These are phyloP conservation scores for Gila orcuttii DNA, from an alignment of 2,113 vertebrate species.

Conservation along the genomic window DNA sequence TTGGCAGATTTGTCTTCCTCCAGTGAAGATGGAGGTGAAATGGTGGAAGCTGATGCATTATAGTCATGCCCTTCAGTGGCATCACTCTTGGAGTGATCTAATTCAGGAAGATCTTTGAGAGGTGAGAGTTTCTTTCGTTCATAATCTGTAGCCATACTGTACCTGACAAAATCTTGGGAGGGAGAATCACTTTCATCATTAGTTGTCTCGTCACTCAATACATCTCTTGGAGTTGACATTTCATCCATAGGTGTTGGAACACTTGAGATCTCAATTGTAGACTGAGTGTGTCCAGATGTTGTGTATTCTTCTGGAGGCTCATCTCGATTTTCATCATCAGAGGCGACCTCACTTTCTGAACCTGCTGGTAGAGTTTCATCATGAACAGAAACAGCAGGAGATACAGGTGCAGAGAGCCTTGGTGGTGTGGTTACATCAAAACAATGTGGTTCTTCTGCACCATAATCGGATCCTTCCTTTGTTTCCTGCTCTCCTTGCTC, in stretches of 20 bases:
- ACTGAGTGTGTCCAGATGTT: constrained; percentile 88
- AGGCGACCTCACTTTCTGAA: constrained; percentile 85
- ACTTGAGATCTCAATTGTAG: constrained; percentile 93
- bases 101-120: constrained; percentile 72
- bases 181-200: constrained; percentile 90
- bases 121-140: constrained; percentile 76
- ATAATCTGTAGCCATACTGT: constrained; percentile 79
- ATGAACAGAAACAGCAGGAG: constrained; percentile 85
- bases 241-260: constrained; percentile 94
- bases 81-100: constrained; percentile 85
- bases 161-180: constrained; percentile 83
- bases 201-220: constrained; percentile 90
- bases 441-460: constrained; percentile 56
- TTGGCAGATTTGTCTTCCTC: constrained; percentile 88
- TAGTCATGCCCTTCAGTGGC: constrained; percentile 91
- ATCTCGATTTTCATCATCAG: constrained; percentile 90
- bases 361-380: constrained; percentile 85
- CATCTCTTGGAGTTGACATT: constrained; percentile 90
- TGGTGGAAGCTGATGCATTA: constrained; percentile 87
- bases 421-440: constrained; percentile 70
- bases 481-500: constrained; percentile 69
- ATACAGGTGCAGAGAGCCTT: constrained; percentile 80
- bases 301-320: constrained; percentile 88
- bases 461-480: constrained; percentile 76
- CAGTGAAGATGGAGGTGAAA: constrained; percentile 89